Percentiles rank a stretch among this genome's conserved stretches.
Conservation (phyloP, 2,797 vertebrate species). For the Enteromius afrohamiltoni region DNA sequence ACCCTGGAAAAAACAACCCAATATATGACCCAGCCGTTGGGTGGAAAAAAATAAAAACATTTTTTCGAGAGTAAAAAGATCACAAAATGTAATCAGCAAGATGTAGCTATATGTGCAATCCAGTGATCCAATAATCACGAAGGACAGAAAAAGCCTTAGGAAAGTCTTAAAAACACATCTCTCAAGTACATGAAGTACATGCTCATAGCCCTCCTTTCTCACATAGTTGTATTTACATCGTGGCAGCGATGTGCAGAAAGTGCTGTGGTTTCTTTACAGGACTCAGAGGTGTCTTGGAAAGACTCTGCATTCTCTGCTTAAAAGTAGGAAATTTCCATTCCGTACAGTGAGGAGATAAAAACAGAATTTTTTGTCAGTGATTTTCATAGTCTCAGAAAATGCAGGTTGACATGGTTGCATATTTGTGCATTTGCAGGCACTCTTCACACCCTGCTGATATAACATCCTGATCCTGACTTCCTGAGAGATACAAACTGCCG, state of each 20-base stretch:
- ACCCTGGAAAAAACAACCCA: not conserved
- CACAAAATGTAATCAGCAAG: not conserved
- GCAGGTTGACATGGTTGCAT: slow-evolving; percentile 19
- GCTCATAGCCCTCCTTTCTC: not conserved
- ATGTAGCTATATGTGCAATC: not conserved
- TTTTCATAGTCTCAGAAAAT: slow-evolving; percentile 34
- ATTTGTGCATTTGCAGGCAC: slow-evolving; percentile 9
- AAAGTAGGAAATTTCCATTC: slow-evolving; percentile 31
- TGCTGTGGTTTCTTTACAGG: not conserved
- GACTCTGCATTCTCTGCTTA: not conserved
- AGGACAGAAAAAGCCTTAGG: not conserved
- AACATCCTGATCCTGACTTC: slow-evolving; percentile 7
- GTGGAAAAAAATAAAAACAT: not conserved
- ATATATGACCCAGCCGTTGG: not conserved
- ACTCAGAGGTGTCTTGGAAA: slow-evolving; percentile 15
- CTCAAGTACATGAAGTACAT: not conserved
- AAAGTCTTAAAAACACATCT: not conserved
- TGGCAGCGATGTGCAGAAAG: not conserved
- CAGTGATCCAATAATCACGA: not conserved
- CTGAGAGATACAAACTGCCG: slow-evolving; percentile 26
- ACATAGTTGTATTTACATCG: not conserved
- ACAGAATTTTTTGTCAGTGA: not conserved
- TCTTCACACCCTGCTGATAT: slow-evolving; percentile 32
- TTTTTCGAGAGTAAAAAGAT: not conserved
- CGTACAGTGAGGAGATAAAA: slow-evolving; percentile 23